phyloP scores from a whole-genome alignment of 2,888 invertebrate species.

The Koerneria pararmatus region DNA sequence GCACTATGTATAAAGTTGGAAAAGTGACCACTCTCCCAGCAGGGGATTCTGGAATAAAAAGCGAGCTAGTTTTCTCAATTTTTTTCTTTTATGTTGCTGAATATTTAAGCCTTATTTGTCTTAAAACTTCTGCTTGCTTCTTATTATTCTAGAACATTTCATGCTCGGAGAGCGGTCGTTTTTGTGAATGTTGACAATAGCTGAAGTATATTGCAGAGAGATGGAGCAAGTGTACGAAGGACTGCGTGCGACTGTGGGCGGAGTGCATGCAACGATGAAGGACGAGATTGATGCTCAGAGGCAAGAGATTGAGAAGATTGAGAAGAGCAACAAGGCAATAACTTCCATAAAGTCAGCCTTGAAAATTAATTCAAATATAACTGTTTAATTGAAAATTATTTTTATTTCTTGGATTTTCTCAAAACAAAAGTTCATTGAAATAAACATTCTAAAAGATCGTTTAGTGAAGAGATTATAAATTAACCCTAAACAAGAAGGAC shows the following conservation, averaged over 20 bases:
- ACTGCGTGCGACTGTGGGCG: conserved; percentile 47
- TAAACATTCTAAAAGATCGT: too few species aligned
- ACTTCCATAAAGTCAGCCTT: conserved; percentile 46
- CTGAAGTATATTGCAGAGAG: conserved; percentile 34
- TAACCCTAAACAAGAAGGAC: too few species aligned
- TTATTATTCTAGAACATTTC: background rate
- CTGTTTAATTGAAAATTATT: background rate
- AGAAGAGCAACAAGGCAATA: conserved; percentile 41
- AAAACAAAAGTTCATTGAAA: too few species aligned
- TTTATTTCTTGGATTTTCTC: too few species aligned
- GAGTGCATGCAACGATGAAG: conserved; percentile 56
- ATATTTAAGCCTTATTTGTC: background rate
- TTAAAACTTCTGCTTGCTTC: background rate
- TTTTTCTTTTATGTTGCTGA: conserved; percentile 17
- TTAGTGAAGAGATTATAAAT: too few species aligned
- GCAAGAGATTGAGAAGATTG: conserved; percentile 44
- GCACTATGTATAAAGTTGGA: too few species aligned
- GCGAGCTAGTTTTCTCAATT: background rate
- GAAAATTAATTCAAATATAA: background rate
- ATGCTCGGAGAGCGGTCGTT: background rate
- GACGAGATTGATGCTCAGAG: conserved; percentile 29
- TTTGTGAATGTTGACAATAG: background rate
- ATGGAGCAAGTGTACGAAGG: conserved; percentile 53
- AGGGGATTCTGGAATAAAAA: background rate
- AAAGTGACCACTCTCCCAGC: too few species aligned